These are phyloP conservation scores for Amphiura filiformis DNA, from an alignment of 35 echinoderm and acorn worm genomes.

Conservation along the genomic window DNA sequence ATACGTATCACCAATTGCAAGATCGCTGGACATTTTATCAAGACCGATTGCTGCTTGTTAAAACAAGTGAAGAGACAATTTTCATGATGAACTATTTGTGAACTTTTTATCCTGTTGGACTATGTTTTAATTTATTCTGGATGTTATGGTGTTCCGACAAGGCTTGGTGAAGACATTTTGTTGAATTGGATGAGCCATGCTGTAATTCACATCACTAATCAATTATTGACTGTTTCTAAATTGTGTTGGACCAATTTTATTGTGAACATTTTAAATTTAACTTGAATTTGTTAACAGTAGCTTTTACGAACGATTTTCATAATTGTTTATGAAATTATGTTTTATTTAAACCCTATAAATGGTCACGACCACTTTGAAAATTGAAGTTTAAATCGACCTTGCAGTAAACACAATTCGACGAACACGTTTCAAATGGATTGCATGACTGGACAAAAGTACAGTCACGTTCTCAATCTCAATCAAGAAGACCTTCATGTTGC, in stretches of 20 bases:
- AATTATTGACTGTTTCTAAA: background rate
- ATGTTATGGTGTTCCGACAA: background rate
- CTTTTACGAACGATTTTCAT: too few relatives aligned
- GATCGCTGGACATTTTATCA: conserved; percentile 44
- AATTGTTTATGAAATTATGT: background rate
- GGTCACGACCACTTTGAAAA: too few relatives aligned
- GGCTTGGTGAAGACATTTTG: too few relatives aligned
- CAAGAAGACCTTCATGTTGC: too few relatives aligned
- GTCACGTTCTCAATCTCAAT: too few relatives aligned
- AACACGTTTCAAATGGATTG: too few relatives aligned
- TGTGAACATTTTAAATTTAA: background rate
- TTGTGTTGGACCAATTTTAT: conserved; percentile 25
- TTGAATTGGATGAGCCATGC: background rate
- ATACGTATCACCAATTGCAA: conserved; percentile 20
- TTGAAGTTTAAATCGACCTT: too few relatives aligned
- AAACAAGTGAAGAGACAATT: background rate
- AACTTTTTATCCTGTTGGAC: conserved; percentile 1
- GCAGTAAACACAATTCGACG: too few relatives aligned
- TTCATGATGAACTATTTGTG: conserved; percentile 4
- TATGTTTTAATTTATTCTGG: conserved; percentile 32
- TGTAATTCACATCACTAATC: background rate
- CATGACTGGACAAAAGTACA: too few relatives aligned
- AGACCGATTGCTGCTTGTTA: conserved; percentile 56
- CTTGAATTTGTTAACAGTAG: too few relatives aligned
- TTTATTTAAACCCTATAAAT: background rate